Evolutionary conservation across 2,113 vertebrate genomes (phyloP).

Genomic region (Ariopsis seemanni): DNA sequence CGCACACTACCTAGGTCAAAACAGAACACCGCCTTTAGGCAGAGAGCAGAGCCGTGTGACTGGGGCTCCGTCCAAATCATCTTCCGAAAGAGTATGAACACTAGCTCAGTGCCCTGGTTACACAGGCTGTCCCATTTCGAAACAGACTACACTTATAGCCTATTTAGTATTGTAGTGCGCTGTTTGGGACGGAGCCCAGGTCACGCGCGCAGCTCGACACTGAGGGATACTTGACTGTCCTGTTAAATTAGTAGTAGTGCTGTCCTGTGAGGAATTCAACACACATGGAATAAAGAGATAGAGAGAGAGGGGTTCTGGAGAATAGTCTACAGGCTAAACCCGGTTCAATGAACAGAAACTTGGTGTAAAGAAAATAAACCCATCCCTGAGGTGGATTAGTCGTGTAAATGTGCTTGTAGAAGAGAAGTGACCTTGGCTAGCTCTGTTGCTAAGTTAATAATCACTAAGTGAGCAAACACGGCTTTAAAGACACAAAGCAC

Average conservation of each 20-base stretch:
- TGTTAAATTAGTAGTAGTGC: neutral
- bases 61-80: neutral
- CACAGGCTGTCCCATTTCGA: neutral
- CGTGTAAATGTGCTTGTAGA: neutral
- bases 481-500: conserved; percentile 15
- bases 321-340: neutral
- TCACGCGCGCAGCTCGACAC: conserved; percentile 38
- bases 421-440: conserved; percentile 34
- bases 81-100: conserved; percentile 1
- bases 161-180: neutral
- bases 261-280: too few species aligned
- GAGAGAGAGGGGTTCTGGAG: neutral
- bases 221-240: neutral
- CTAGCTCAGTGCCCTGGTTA: neutral
- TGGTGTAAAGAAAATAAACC: neutral
- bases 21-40: neutral
- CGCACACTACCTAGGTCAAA: neutral
- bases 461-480: conserved; percentile 63
- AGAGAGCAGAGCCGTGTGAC: conserved; percentile 14
- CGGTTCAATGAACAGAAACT: neutral
- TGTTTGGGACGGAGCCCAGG: neutral
- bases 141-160: neutral
- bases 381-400: neutral
- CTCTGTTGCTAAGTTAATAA: conserved; percentile 62
- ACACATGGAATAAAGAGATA: too few species aligned